Evolutionary conservation across 2,113 vertebrate species (phyloP).

Genomic region (Puma concolor): DNA sequence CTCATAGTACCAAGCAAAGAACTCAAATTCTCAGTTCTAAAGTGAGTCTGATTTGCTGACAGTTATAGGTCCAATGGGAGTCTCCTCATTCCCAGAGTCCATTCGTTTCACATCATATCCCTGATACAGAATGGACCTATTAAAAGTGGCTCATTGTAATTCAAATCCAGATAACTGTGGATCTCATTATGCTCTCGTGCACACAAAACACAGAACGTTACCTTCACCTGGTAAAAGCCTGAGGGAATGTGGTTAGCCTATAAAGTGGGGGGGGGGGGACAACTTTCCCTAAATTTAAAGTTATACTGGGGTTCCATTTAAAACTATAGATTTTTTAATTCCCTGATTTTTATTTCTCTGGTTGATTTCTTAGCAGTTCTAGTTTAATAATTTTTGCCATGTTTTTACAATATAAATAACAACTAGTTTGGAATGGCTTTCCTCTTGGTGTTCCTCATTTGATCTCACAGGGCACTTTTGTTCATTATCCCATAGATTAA

Average conservation of each 20-base stretch:
- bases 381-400: not conserved
- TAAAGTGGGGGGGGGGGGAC: not conserved
- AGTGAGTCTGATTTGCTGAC: not conserved
- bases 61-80: not conserved
- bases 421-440: not conserved
- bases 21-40: not conserved
- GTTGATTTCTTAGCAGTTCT: not conserved
- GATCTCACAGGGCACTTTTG: not conserved
- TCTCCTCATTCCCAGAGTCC: not conserved
- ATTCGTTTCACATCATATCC: not conserved
- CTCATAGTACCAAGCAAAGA: not conserved
- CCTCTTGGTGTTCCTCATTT: not conserved
- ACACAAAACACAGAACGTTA: not conserved
- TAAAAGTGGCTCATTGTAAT: not conserved
- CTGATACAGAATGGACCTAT: not conserved
- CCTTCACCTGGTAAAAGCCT: not conserved
- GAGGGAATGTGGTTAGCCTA: not conserved
- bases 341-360: slow-evolving; percentile 16
- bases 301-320: not conserved
- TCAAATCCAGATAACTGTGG: not conserved
- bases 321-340: not conserved
- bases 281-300: not conserved
- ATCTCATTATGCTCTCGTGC: not conserved
- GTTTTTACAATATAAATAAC: slow-evolving; percentile 24
- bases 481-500: not conserved